Evolutionary conservation across 2,113 vertebrate genomes (phyloP).

Genomic region (Axis porcinus): DNA sequence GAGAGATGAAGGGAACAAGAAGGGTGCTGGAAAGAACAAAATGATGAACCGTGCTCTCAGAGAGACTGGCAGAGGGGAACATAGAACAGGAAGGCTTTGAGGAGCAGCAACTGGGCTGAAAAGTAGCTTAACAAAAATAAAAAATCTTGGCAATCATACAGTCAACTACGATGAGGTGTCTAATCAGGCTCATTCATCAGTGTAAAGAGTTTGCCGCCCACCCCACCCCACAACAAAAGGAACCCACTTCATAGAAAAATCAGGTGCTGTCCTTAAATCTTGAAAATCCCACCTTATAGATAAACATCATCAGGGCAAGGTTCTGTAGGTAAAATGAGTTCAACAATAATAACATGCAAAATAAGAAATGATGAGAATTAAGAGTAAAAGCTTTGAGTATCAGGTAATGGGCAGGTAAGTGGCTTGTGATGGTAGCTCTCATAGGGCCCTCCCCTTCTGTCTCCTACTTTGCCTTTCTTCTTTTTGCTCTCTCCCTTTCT

Average conservation of each 20-base stretch:
- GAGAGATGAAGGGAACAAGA: background rate
- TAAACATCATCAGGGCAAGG: background rate
- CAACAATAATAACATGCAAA: background rate
- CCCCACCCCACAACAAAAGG: background rate
- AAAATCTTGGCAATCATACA: background rate
- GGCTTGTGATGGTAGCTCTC: background rate
- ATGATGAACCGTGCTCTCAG: background rate
- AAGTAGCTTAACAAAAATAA: background rate
- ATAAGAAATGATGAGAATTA: background rate
- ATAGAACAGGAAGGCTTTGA: background rate
- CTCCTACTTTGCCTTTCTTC: background rate
- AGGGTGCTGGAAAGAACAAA: background rate
- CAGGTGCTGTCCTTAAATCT: background rate
- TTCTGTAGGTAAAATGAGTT: background rate
- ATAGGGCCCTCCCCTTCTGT: background rate
- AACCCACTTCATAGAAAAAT: background rate
- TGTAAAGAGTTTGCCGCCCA: background rate
- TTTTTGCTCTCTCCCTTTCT: fast-evolving
- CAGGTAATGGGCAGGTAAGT: background rate
- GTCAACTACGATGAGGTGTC: background rate
- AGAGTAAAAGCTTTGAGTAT: background rate
- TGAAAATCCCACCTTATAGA: background rate
- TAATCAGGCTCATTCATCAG: constrained; percentile 2
- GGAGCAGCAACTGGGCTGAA: background rate
- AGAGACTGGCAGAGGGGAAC: background rate